Percentiles rank a stretch among this genome's conserved stretches.
These are phyloP conservation scores for Bombus sylvicola DNA, from an alignment of 1,140 invertebrate species.

Conservation along the genomic window DNA sequence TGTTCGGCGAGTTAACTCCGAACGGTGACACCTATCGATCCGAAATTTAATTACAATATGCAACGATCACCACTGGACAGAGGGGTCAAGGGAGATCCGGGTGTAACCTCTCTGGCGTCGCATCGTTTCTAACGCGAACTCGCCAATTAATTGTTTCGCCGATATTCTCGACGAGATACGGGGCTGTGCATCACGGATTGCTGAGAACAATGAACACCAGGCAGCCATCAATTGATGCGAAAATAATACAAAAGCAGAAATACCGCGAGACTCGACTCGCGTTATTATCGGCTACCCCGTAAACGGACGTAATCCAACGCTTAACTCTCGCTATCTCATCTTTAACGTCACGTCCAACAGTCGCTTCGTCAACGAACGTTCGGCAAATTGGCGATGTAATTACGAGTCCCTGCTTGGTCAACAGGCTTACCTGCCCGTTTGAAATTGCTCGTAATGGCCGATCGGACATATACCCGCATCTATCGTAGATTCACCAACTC, in stretches of 20 bases:
- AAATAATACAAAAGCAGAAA: slow-evolving; percentile 39
- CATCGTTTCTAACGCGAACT: slow-evolving; percentile 7
- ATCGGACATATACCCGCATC: slow-evolving; percentile 41
- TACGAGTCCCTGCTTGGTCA: slow-evolving; percentile 56
- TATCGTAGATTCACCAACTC: slow-evolving; percentile 32
- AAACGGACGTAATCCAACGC: slow-evolving; percentile 24
- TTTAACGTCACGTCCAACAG: slow-evolving; percentile 61
- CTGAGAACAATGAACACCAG: neutral
- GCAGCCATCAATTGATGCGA: slow-evolving; percentile 1
- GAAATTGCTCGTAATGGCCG: slow-evolving; percentile 62
- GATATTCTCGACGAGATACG: slow-evolving; percentile 6
- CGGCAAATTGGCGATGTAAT: slow-evolving; percentile 64
- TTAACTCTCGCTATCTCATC: slow-evolving; percentile 52
- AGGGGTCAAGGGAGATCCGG: neutral
- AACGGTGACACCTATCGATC: slow-evolving; percentile 8
- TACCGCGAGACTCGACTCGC: neutral
- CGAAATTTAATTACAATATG: slow-evolving; percentile 27
- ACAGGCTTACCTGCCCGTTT: slow-evolving; percentile 46
- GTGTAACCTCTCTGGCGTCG: neutral
- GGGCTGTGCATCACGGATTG: neutral
- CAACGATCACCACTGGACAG: neutral
- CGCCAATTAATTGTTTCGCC: slow-evolving; percentile 34
- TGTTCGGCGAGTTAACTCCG: neutral
- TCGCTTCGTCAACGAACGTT: slow-evolving; percentile 59
- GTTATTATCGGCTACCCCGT: slow-evolving; percentile 12